Conservation (phyloP, 2,888 invertebrate genomes). For the Limnephilus auricula region DNA sequence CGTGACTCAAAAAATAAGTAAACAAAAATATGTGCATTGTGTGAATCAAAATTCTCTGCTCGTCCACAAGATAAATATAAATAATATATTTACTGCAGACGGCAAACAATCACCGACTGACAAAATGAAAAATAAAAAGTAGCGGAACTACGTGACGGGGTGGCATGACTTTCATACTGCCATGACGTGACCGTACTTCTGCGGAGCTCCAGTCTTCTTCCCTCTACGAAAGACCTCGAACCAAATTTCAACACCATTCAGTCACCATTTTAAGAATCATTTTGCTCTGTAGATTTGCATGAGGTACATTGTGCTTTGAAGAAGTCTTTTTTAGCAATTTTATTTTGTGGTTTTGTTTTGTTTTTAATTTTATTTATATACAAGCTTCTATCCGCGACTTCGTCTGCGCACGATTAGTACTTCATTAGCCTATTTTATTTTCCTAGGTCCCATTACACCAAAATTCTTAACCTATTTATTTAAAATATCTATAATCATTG, state of each 20-base stretch:
- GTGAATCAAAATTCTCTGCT: background rate
- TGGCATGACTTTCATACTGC: background rate
- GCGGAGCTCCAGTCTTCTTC: background rate
- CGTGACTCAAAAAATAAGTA: background rate
- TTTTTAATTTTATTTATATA: too few species aligned
- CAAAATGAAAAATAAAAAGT: background rate
- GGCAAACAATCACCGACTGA: background rate
- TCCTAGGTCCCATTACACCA: too few species aligned
- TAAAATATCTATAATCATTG: too few species aligned
- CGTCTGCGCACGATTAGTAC: too few species aligned
- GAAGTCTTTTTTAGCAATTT: too few species aligned
- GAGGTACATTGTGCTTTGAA: too few species aligned
- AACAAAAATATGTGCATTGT: background rate
- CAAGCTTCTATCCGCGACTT: too few species aligned
- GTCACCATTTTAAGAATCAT: background rate
- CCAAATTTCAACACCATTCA: background rate
- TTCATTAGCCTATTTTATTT: too few species aligned
- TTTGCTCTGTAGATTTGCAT: background rate
- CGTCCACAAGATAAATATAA: background rate
- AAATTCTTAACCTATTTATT: too few species aligned
- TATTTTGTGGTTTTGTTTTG: too few species aligned
- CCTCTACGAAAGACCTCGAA: background rate
- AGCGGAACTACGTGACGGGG: background rate
- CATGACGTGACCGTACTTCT: background rate
- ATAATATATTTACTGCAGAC: background rate